These are phyloP conservation scores for Therioaphis trifolii DNA, from an alignment of 2,888 invertebrate species.

Conservation along the genomic window DNA sequence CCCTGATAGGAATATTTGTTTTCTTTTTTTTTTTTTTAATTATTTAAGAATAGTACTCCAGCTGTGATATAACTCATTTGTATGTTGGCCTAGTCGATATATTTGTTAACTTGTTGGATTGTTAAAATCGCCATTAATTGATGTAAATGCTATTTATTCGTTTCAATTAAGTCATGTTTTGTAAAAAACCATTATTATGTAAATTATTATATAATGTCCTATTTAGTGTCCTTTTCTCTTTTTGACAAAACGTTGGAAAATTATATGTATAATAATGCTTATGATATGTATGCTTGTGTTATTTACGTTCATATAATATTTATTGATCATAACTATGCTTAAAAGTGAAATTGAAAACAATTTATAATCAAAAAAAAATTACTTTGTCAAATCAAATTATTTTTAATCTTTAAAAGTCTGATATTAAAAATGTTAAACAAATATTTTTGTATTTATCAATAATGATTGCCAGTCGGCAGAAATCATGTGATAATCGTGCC, in stretches of 20 bases:
- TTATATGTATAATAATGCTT: slow-evolving; percentile 9
- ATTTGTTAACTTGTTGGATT: slow-evolving; percentile 55
- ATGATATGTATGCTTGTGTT: slow-evolving; percentile 16
- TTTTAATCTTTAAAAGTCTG: slow-evolving; percentile 57
- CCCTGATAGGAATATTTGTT: neutral
- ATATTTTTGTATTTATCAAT: slow-evolving; percentile 56
- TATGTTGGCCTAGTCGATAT: slow-evolving; percentile 61
- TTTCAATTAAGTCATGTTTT: slow-evolving; percentile 46
- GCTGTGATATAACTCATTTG: slow-evolving; percentile 61
- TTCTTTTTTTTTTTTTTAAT: slow-evolving; percentile 24
- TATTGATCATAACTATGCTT: slow-evolving; percentile 38
- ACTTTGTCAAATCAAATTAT: slow-evolving; percentile 47
- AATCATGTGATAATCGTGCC: slow-evolving; percentile 62
- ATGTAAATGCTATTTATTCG: slow-evolving; percentile 26
- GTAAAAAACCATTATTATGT: slow-evolving; percentile 45
- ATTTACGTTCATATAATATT: slow-evolving; percentile 17
- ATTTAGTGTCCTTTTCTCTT: slow-evolving; percentile 43
- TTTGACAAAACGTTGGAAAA: slow-evolving; percentile 18
- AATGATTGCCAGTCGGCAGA: slow-evolving; percentile 58
- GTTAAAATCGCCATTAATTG: slow-evolving; percentile 56
- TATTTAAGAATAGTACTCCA: slow-evolving; percentile 50
- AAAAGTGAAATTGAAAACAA: slow-evolving; percentile 46
- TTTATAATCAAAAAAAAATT: slow-evolving; percentile 56
- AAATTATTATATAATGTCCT: slow-evolving; percentile 42
- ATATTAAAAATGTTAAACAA: slow-evolving; percentile 51